Base-by-base conservation (phyloP, 2,888 invertebrate genomes). In the Eupelmus urozonus region DNA sequence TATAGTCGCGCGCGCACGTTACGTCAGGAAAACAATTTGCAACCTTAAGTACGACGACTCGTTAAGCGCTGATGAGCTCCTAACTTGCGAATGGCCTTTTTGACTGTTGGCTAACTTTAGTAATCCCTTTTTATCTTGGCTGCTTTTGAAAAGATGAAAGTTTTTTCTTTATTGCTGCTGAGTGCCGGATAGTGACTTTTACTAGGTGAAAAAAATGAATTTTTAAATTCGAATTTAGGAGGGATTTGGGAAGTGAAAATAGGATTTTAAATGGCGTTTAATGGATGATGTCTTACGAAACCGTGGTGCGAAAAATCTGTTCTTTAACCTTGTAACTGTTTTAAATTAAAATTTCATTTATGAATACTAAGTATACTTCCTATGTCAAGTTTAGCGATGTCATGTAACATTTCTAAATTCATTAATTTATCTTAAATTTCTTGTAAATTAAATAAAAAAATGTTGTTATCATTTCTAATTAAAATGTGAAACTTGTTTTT, bases 21-120 rank as follows among this genome's bases (percentile, higher is more conserved):
- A 57, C 65, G 65, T 70, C 65, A 78, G 69, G 23, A 65, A 65
- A 74, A 73, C 62, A 70, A 70, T 78, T 78, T 74, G 59, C 65
- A 62, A 53, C 20, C 53, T 7, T 18, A 59, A 25, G n/a, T n/a
- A 29, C 18, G 51, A 23, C 11, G 53, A 13, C 60, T 72, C 34
- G 18, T 53, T 53, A 53, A 62, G 25, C 72, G 23, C 27, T 51
- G 53, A 67, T 53, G 18, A 42, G 55, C 53, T 34, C 29, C 16
- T 45, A 45, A 16, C 13, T 9, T 45, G 13, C 71, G n/a, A n/a
- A n/a, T n/a, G n/a, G n/a, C n/a, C 34, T 65, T 42, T 57, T 27
- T 16, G 5, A 4, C 16, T 5, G 49, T 72, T 72, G 25, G 34
- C 18, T 34, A 76, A 65, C 45, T 9, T 23, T 40, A 57, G 23